phyloP scores from a whole-genome alignment of 2,888 invertebrate species.

The Stenurella melanura region DNA sequence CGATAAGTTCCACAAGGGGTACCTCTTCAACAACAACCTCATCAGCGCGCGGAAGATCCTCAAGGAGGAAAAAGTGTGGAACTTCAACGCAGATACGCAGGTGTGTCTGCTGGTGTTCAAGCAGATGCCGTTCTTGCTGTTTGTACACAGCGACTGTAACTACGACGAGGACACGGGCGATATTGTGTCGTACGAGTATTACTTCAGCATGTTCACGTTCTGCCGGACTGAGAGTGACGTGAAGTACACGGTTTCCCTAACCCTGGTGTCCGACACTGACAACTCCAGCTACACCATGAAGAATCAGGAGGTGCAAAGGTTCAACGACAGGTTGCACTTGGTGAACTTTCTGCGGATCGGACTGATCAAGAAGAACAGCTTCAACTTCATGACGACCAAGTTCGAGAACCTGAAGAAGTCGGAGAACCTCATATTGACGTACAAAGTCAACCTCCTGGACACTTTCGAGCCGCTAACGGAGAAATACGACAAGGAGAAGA shows the following conservation, averaged over 20 bases:
- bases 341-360: slow-evolving; percentile 39
- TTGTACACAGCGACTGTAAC: slow-evolving; percentile 49
- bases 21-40: slow-evolving; percentile 43
- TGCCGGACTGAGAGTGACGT: slow-evolving; percentile 42
- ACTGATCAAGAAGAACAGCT: slow-evolving; percentile 43
- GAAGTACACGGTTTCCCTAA: slow-evolving; percentile 43
- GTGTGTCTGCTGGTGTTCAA: slow-evolving; percentile 48
- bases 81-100: slow-evolving; percentile 48
- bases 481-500: background rate
- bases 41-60: slow-evolving; percentile 48
- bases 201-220: slow-evolving; percentile 49
- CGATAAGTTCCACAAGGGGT: slow-evolving; percentile 48
- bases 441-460: slow-evolving; percentile 41
- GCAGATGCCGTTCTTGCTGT: slow-evolving; percentile 46
- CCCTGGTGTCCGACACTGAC: slow-evolving; percentile 36
- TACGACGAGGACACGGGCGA: slow-evolving; percentile 47
- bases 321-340: slow-evolving; percentile 47
- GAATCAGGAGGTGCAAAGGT: slow-evolving; percentile 47
- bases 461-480: background rate
- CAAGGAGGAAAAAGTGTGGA: slow-evolving; percentile 53
- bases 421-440: slow-evolving; percentile 42
- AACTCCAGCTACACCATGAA: slow-evolving; percentile 40
- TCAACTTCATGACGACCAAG: slow-evolving; percentile 50
- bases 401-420: slow-evolving; percentile 39
- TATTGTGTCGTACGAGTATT: slow-evolving; percentile 49